A percentile compares a stretch with the other conserved stretches of the same genome.
Evolutionary conservation across 2,113 vertebrate species (phyloP).

Genomic region (Tor tambroides): DNA sequence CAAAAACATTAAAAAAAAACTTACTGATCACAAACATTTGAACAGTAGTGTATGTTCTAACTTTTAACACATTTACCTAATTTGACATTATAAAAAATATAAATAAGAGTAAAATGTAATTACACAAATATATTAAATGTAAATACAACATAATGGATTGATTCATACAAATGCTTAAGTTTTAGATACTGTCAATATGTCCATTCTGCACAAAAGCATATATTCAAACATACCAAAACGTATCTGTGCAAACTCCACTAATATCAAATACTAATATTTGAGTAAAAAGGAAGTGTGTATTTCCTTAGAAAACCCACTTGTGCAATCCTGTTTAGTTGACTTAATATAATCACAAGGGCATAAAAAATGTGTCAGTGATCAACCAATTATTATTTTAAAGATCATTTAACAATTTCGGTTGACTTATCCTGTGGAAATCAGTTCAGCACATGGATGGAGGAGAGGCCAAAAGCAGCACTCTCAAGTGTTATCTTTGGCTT

Average conservation of each 20-base stretch:
- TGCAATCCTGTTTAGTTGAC: background rate
- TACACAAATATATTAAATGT: background rate
- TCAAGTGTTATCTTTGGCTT: constrained; percentile 33
- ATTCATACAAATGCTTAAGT: background rate
- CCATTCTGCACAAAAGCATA: background rate
- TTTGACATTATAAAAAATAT: background rate
- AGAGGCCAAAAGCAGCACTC: constrained; percentile 36
- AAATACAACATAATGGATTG: background rate
- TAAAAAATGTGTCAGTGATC: background rate
- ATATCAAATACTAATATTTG: background rate
- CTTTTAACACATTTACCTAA: background rate
- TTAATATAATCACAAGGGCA: background rate
- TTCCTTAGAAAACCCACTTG: background rate
- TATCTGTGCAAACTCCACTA: background rate
- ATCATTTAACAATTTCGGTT: background rate
- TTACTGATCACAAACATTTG: background rate
- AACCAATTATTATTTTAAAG: constrained; percentile 7
- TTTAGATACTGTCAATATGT: background rate
- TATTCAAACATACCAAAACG: background rate
- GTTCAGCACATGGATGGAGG: background rate
- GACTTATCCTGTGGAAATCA: background rate
- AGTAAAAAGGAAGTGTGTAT: background rate
- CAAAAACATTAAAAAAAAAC: no score
- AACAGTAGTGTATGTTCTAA: background rate
- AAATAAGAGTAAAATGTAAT: background rate